A percentile compares a stretch with the other conserved stretches of the same genome.
Conservation (phyloP, 2,888 invertebrate species). For the Megastigmus dorsalis region DNA sequence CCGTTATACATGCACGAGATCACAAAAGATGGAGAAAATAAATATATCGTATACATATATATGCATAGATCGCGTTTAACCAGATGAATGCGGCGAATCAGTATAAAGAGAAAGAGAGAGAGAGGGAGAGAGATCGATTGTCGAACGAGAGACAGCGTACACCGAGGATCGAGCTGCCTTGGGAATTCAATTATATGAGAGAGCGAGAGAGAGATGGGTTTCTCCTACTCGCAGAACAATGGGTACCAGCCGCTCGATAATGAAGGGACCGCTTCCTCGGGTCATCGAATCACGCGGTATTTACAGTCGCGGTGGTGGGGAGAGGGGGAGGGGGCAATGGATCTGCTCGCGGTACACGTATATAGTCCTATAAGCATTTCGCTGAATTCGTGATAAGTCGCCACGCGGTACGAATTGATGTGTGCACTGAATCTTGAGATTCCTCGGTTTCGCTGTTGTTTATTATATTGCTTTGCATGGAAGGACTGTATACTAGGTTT, state of each 20-base stretch:
- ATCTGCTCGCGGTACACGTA: not conserved
- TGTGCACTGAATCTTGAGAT: too few relatives aligned
- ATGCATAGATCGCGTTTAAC: not conserved
- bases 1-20: too few relatives aligned
- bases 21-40: too few relatives aligned
- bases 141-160: conserved; percentile 21
- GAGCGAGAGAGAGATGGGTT: conserved; percentile 15
- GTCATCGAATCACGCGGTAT: conserved; percentile 68
- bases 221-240: conserved; percentile 65
- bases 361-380: too few relatives aligned
- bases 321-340: conserved; percentile 5
- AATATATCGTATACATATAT: too few relatives aligned
- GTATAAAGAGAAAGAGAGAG: conserved; percentile 17
- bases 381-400: conserved; percentile 7
- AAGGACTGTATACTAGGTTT: too few relatives aligned
- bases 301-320: too few relatives aligned
- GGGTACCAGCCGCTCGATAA: conserved; percentile 65
- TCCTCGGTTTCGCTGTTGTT: too few relatives aligned
- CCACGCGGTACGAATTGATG: too few relatives aligned
- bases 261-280: conserved; percentile 66
- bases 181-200: conserved; percentile 70
- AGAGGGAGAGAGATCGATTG: conserved; percentile 31
- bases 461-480: too few relatives aligned
- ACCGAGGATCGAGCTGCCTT: conserved; percentile 57
- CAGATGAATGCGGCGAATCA: conserved; percentile 29